A percentile compares a stretch with the other conserved stretches of the same genome.
Evolutionary conservation across 1,140 invertebrate genomes (phyloP).

Genomic region (Stegodyphus mimosarum): DNA sequence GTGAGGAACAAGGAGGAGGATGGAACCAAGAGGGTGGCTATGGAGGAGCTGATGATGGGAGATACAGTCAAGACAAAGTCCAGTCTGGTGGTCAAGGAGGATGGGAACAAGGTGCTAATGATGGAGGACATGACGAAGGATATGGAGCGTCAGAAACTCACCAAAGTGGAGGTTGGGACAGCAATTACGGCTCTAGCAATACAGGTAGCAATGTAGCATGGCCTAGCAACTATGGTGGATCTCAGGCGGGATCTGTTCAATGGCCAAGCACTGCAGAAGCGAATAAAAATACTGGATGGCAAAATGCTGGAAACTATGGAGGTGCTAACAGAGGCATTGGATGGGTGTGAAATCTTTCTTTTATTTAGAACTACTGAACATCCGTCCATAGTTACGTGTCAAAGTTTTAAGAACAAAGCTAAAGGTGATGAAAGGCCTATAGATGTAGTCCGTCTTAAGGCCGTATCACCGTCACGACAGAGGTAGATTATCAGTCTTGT

Average conservation of each 20-base stretch:
- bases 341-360: constrained; percentile 24
- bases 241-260: background rate
- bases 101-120: constrained; percentile 66
- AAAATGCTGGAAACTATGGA: background rate
- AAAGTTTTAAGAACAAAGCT: constrained; percentile 14
- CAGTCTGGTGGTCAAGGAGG: constrained; percentile 50
- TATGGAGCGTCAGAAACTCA: constrained; percentile 29
- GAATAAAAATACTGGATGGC: background rate
- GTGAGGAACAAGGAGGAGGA: background rate
- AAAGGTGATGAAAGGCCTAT: background rate
- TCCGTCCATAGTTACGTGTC: background rate
- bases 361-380: background rate
- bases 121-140: background rate
- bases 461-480: too few species aligned
- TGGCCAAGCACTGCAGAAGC: background rate
- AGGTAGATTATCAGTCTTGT: too few species aligned
- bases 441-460: too few species aligned
- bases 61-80: background rate
- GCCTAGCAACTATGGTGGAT: constrained; percentile 41
- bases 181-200: constrained; percentile 23
- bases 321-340: constrained; percentile 38
- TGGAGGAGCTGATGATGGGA: constrained; percentile 3
- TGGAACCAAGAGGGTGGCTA: background rate
- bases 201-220: constrained; percentile 22
- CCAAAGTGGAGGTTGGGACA: constrained; percentile 1